phyloP scores from a whole-genome alignment of 2,888 invertebrate genomes.

The Epiblema foenella region DNA sequence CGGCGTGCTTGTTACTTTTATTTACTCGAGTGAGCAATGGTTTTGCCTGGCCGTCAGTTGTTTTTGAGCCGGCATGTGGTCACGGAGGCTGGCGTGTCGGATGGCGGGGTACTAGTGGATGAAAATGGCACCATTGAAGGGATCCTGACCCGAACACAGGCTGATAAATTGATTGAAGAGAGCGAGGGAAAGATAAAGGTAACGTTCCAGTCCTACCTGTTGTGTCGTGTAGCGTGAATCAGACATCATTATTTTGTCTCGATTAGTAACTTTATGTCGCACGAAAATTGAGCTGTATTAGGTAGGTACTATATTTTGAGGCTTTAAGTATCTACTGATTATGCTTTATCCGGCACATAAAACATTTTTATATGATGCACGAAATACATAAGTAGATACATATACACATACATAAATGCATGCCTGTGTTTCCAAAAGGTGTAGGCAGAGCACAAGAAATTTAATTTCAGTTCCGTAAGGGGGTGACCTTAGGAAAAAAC shows the following conservation, averaged over 20 bases:
- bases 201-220: slow-evolving; percentile 46
- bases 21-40: slow-evolving; percentile 54
- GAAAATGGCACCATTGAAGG: slow-evolving; percentile 84
- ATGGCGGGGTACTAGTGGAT: slow-evolving; percentile 86
- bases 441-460: too few species aligned
- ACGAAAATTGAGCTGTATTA: too few species aligned
- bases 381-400: too few species aligned
- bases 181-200: slow-evolving; percentile 82
- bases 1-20: slow-evolving; percentile 44
- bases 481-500: too few species aligned
- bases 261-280: neutral
- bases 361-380: too few species aligned
- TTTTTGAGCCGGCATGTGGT: slow-evolving; percentile 81
- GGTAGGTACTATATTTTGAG: too few species aligned
- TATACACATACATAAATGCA: too few species aligned
- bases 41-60: slow-evolving; percentile 63
- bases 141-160: slow-evolving; percentile 78
- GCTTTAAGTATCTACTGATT: too few species aligned
- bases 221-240: neutral
- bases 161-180: slow-evolving; percentile 75
- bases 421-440: too few species aligned
- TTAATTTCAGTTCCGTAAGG: too few species aligned
- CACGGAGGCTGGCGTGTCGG: slow-evolving; percentile 78
- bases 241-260: neutral
- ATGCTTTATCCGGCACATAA: too few species aligned